Percentiles rank a stretch among this genome's conserved stretches.
phyloP scores from a whole-genome alignment of 2,113 vertebrate species.

The Chaetura pelagica region DNA sequence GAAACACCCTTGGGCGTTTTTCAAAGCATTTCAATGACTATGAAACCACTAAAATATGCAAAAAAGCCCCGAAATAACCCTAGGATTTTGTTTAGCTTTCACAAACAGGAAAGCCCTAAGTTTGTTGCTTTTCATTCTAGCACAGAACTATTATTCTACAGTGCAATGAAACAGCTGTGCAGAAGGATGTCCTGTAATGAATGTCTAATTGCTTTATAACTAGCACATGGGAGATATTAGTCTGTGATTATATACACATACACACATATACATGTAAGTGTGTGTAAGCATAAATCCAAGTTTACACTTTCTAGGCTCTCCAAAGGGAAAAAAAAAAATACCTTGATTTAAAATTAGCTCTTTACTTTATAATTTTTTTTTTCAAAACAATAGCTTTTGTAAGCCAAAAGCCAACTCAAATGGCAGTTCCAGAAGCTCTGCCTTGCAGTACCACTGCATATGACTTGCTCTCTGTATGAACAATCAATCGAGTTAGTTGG shows the following conservation, averaged over 20 bases:
- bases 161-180: slow-evolving; percentile 1
- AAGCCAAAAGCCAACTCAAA: not conserved
- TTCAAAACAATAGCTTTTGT: not conserved
- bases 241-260: not conserved
- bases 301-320: not conserved
- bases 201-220: slow-evolving; percentile 25
- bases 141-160: not conserved
- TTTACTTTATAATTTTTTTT: not conserved
- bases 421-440: not conserved
- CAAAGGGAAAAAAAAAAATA: not conserved
- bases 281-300: not conserved
- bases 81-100: not conserved
- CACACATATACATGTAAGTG: not conserved
- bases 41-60: not conserved
- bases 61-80: not conserved
- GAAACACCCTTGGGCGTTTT: not conserved
- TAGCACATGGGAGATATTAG: slow-evolving; percentile 38
- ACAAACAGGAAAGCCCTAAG: not conserved
- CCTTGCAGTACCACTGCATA: not conserved
- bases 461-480: not conserved
- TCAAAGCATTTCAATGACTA: not conserved
- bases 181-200: not conserved
- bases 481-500: not conserved
- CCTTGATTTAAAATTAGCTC: slow-evolving; percentile 2
- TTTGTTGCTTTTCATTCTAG: not conserved